phyloP scores from a whole-genome alignment of 2,113 vertebrate genomes.

The Coturnix japonica region DNA sequence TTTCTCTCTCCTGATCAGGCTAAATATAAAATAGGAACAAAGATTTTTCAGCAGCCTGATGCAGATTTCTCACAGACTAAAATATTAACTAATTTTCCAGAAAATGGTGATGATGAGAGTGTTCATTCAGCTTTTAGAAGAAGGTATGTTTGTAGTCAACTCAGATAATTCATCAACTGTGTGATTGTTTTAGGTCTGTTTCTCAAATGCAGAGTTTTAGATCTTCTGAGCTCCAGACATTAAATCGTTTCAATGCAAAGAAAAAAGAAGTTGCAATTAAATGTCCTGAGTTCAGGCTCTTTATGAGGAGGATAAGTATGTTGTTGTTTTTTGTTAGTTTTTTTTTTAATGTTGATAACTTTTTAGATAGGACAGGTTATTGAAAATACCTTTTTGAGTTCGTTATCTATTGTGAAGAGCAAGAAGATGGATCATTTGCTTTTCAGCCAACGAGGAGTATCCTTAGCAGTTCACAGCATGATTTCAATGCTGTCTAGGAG shows the following conservation, averaged over 20 bases:
- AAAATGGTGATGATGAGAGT: slow-evolving; percentile 55
- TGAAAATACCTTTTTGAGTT: neutral
- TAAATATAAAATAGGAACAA: slow-evolving; percentile 59
- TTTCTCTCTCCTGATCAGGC: slow-evolving; percentile 63
- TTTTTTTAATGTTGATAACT: neutral
- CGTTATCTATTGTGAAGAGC: neutral
- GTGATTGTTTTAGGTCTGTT: neutral
- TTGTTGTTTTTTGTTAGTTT: neutral
- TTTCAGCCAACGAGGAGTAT: neutral
- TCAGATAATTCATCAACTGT: slow-evolving; percentile 13
- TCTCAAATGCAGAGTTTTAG: neutral
- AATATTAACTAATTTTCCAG: slow-evolving; percentile 40
- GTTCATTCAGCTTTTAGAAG: slow-evolving; percentile 60
- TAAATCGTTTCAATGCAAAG: neutral
- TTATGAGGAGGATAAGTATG: neutral
- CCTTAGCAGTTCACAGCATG: neutral
- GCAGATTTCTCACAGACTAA: slow-evolving; percentile 46
- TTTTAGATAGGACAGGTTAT: neutral
- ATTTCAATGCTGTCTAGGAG: neutral
- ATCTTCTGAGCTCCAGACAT: slow-evolving; percentile 1
- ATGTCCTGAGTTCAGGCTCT: neutral
- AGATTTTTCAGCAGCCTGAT: slow-evolving; percentile 9
- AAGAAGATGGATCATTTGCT: neutral
- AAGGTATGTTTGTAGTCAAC: slow-evolving; percentile 63
- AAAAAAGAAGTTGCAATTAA: neutral